Percentiles rank a stretch among this genome's conserved stretches.
These are phyloP conservation scores for Anarsia innoxiella DNA, from an alignment of 2,888 invertebrate genomes.

Conservation along the genomic window DNA sequence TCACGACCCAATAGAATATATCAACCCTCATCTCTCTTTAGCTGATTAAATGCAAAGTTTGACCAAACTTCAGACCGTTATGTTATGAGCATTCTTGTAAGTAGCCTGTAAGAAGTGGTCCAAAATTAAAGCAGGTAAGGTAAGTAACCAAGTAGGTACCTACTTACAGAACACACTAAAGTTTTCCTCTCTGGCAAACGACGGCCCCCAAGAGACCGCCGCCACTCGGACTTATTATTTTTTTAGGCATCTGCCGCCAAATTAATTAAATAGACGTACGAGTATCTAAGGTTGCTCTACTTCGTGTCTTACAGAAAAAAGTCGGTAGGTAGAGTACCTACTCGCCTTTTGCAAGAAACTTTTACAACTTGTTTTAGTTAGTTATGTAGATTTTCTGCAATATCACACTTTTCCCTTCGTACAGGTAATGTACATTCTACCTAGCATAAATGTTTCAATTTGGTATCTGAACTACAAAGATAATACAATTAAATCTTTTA, in stretches of 20 bases:
- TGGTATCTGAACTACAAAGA: too few species aligned
- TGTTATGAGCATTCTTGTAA: constrained; percentile 14
- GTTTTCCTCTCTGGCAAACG: constrained; percentile 3
- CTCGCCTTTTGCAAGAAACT: too few species aligned
- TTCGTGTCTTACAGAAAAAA: too few species aligned
- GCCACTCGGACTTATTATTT: constrained; percentile 3
- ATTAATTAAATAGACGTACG: constrained; percentile 6
- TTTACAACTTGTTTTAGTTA: too few species aligned
- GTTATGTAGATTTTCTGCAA: too few species aligned
- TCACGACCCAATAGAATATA: too few species aligned
- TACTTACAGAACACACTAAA: constrained; percentile 1
- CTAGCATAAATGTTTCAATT: too few species aligned
- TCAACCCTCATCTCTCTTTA: background rate
- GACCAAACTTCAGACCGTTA: constrained; percentile 7
- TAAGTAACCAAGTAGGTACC: constrained; percentile 4
- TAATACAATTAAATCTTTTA: too few species aligned
- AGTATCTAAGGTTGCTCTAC: too few species aligned
- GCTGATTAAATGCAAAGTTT: constrained; percentile 9
- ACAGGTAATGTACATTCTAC: too few species aligned
- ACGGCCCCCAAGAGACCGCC: background rate
- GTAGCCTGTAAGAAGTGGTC: constrained; percentile 9
- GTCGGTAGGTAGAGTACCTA: too few species aligned
- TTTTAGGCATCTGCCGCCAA: constrained; percentile 1
- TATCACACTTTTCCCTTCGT: too few species aligned
- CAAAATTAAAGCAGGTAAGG: constrained; percentile 16